Evolutionary conservation across 2,888 invertebrate species (phyloP).

Genomic region (Phanerotoma sp.): DNA sequence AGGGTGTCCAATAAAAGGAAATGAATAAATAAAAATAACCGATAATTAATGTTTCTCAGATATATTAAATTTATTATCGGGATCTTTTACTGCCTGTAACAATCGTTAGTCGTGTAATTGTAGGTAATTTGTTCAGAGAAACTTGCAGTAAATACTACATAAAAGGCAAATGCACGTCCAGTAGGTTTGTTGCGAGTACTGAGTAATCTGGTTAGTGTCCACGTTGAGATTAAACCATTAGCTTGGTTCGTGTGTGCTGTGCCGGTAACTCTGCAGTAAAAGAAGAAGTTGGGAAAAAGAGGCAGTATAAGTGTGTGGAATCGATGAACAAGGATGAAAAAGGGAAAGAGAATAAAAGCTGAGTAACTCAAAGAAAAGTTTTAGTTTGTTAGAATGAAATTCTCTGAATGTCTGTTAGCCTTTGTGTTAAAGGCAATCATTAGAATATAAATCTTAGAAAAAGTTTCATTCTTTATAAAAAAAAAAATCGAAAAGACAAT

Average conservation of each 20-base stretch:
- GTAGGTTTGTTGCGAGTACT: slow-evolving; percentile 7
- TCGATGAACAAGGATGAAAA: not conserved
- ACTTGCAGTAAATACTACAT: slow-evolving; percentile 36
- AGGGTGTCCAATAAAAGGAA: too few species aligned
- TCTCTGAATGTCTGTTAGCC: not conserved
- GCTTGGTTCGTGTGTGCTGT: slow-evolving; percentile 13
- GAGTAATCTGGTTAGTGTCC: slow-evolving; percentile 50
- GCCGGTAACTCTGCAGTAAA: too few species aligned
- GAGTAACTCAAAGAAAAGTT: slow-evolving; percentile 1
- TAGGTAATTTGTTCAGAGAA: slow-evolving; percentile 46
- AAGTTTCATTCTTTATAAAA: not conserved
- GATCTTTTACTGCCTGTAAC: slow-evolving; percentile 14
- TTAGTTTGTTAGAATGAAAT: not conserved
- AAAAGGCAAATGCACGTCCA: slow-evolving; percentile 27
- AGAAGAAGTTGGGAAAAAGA: not conserved
- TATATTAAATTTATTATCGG: not conserved
- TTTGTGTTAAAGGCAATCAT: not conserved
- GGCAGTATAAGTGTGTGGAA: not conserved
- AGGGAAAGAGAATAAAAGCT: not conserved
- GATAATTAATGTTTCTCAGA: not conserved
- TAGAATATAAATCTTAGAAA: not conserved
- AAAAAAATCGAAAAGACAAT: not conserved
- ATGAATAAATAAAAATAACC: slow-evolving; percentile 8
- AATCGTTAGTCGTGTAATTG: slow-evolving; percentile 47
- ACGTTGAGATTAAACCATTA: slow-evolving; percentile 50